Evolutionary conservation across 2,113 vertebrate species (phyloP).

Genomic region (Melanocharis versteri): DNA sequence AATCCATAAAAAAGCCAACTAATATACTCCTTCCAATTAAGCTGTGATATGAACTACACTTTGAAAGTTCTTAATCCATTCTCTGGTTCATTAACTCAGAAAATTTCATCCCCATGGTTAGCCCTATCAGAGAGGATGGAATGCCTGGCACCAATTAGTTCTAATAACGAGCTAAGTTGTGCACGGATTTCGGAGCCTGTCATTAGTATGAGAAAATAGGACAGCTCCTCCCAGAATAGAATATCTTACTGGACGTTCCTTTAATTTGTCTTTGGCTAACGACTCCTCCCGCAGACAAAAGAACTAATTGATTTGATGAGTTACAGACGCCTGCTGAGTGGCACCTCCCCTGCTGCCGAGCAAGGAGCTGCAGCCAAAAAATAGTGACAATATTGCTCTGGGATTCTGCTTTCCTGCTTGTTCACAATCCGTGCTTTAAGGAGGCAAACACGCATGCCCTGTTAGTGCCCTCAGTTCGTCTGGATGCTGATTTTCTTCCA

Average conservation of each 20-base stretch:
- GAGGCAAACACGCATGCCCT: fast-evolving
- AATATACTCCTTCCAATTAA: not conserved
- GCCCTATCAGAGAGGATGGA: slow-evolving; percentile 45
- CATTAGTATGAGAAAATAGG: slow-evolving; percentile 15
- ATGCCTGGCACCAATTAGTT: slow-evolving; percentile 65
- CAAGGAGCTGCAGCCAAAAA: not conserved
- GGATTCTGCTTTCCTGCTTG: not conserved
- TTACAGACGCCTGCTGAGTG: not conserved
- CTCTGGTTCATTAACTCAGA: slow-evolving; percentile 45
- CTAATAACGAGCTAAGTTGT: slow-evolving; percentile 55
- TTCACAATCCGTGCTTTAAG: fast-evolving
- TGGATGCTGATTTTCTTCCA: not conserved
- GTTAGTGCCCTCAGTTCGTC: fast-evolving
- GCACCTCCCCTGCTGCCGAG: not conserved
- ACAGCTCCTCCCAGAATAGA: not conserved
- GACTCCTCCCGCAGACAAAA: not conserved
- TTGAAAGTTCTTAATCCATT: slow-evolving; percentile 44
- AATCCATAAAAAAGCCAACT: not conserved
- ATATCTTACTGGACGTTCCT: not conserved
- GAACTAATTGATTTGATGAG: not conserved
- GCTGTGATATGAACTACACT: slow-evolving; percentile 26
- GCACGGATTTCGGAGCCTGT: slow-evolving; percentile 1
- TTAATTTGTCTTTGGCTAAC: not conserved
- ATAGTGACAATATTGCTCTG: fast-evolving
- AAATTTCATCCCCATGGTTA: slow-evolving; percentile 30